Evolutionary conservation across 2,888 invertebrate species (phyloP).

Genomic region (Encarsia formosa): DNA sequence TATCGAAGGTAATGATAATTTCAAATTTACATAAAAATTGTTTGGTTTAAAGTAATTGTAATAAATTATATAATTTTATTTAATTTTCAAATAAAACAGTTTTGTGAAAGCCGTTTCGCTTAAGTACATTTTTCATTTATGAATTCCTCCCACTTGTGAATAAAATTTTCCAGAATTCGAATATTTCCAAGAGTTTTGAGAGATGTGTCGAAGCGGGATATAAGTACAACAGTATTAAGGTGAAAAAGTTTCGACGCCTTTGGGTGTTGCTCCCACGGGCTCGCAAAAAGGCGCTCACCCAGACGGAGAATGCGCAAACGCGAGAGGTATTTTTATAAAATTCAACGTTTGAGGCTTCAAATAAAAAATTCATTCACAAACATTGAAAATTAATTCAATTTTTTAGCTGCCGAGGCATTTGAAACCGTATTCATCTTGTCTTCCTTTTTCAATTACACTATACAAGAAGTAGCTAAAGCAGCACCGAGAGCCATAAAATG

Average conservation of each 20-base stretch:
- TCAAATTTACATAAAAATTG: neutral
- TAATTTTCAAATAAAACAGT: too few species aligned
- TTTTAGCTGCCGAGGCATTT: slow-evolving; percentile 68
- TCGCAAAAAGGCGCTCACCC: slow-evolving; percentile 89
- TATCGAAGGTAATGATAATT: slow-evolving; percentile 62
- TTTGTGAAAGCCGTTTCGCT: neutral
- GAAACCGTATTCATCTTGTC: slow-evolving; percentile 78
- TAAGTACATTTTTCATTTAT: neutral
- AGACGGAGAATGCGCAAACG: slow-evolving; percentile 81
- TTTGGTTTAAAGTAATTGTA: too few species aligned
- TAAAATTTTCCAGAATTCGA: slow-evolving; percentile 63
- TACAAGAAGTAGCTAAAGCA: slow-evolving; percentile 79
- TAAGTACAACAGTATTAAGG: slow-evolving; percentile 63
- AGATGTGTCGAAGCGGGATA: slow-evolving; percentile 66
- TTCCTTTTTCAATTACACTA: slow-evolving; percentile 78
- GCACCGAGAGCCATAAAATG: slow-evolving; percentile 75
- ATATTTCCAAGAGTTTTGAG: slow-evolving; percentile 74
- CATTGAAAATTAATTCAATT: neutral
- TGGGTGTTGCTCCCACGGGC: slow-evolving; percentile 83
- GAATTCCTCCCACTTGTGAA: slow-evolving; percentile 42
- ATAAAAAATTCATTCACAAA: neutral
- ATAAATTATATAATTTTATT: too few species aligned
- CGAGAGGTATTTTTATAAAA: slow-evolving; percentile 57
- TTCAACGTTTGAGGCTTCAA: neutral
- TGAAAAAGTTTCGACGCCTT: slow-evolving; percentile 63